Conservation (phyloP, 2,113 vertebrate genomes). For the Zapus hudsonius region DNA sequence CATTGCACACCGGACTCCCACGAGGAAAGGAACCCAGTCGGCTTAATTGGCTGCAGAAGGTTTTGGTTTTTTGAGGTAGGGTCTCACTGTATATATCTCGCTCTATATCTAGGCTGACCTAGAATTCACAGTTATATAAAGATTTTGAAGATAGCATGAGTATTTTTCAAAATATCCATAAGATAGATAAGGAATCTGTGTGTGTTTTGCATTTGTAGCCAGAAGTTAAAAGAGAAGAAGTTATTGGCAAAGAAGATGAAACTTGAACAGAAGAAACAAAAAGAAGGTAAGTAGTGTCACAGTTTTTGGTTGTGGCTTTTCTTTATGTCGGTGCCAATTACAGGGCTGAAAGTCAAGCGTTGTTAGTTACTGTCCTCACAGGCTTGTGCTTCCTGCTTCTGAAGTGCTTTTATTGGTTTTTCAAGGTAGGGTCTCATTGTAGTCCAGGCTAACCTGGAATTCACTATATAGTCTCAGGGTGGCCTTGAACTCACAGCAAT, state of each 20-base stretch:
- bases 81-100: no score
- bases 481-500: no score
- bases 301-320: neutral
- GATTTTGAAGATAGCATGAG: neutral
- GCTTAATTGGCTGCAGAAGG: no score
- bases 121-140: no score
- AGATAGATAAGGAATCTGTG: neutral
- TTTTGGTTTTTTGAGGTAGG: no score
- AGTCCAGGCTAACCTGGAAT: no score
- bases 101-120: no score
- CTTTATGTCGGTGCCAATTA: neutral
- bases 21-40: no score
- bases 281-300: constrained; percentile 80
- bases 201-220: constrained; percentile 81
- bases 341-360: neutral
- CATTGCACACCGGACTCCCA: no score
- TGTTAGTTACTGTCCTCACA: neutral
- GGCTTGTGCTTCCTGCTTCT: neutral
- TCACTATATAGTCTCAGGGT: no score
- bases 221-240: constrained; percentile 91
- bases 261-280: constrained; percentile 84
- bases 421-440: no score
- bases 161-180: neutral
- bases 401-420: no score
- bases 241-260: constrained; percentile 88